Evolutionary conservation across 2,113 vertebrate genomes (phyloP), one percentile per base, ranked within the genome.

Genomic region (Taurulus bubalis): DNA sequence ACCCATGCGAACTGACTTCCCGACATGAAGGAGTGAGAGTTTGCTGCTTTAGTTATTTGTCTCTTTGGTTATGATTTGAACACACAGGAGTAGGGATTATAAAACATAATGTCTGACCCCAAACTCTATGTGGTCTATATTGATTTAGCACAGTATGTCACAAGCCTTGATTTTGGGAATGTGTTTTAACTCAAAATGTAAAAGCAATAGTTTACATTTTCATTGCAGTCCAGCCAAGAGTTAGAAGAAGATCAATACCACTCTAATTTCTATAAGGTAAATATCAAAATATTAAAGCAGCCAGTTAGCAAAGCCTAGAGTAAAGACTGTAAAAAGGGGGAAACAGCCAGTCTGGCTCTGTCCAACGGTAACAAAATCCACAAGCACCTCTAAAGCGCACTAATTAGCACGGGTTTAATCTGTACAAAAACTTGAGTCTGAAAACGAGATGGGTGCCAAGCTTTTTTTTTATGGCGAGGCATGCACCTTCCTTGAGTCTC

Each of bases 1-100:
- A 88, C 88, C 85, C 79, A 73, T 82, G 82, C 49, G 20, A 79
- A 80, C 77, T 47, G 88, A 89, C 86, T 94, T 93, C 88, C 92
- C 65, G 85, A 84, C 85, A 88, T 66, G n/a, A 77, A 71, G 76
- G 68, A 75, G 60, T 24, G 24, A 71, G 62, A 71, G 71, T 81
- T 72, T 32, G 60, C 32, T 74, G 42, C 65, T 82, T 77, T 79
- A 55, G 68, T 73, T 72, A 51, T 77, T 60, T 81, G 28, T 74
- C 11, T 65, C 75, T 36, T 28, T 82, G 67, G 63, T 86, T 89
- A 79, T 77, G 16, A 79, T 77, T 74, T 72, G 22, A 20, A 4
- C 30, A 72, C 65, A 45, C 20, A 30, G 58, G 30, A 38, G 26
- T 12, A 30, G 51, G n/a, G 59, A 70, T 34, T 45, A 11, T 28